Evolutionary conservation across 2,888 invertebrate genomes (phyloP), one percentile per base, ranked within the genome.

Genomic region (Phymatocera aterrima): DNA sequence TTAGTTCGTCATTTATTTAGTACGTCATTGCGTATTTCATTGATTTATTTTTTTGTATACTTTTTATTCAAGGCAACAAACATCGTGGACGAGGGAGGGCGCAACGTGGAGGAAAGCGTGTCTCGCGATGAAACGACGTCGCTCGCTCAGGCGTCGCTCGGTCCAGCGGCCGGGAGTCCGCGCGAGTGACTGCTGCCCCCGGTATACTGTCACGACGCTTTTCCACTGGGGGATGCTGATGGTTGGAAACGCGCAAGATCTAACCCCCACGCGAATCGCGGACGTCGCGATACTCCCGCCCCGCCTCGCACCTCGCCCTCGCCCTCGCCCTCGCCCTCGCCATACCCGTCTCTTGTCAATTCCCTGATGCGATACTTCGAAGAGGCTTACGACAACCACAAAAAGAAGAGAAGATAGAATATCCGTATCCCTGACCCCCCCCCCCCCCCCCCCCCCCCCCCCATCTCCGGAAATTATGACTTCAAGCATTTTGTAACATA

Each of bases 211-310:
- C 83, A 83, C 81, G 83, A 83, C 82, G 81, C 77, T 74, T 43
- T 68, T 51, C 57, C 37, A 83, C 80, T 68, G 85, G 85, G 88
- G 89, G 89, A 89, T 89, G 89, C 88, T 89, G 89, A 87, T 86
- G 85, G 86, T 87, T 87, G 83, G 85, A 86, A 89, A 87, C 83
- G 89, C 90, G 89, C 89, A 89, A 89, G 88, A 89, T 89, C 89
- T 86, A 84, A 84, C 84, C 80, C 84, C 87, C 87, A 83, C 82
- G 83, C 84, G 86, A 82, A 82, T 80, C 84, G 81, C 81, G 80
- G 75, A 77, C 83, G 81, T 80, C 80, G 82, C 57, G 79, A 70
- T 79, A 77, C 78, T 75, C 78, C 57, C 80, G 77, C 77, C 77
- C 78, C 54, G 54, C 65, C 54, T 80, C n/a, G 77, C 79, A 79